Evolutionary conservation across 2,888 invertebrate species (phyloP).

Genomic region (Formica aserva): DNA sequence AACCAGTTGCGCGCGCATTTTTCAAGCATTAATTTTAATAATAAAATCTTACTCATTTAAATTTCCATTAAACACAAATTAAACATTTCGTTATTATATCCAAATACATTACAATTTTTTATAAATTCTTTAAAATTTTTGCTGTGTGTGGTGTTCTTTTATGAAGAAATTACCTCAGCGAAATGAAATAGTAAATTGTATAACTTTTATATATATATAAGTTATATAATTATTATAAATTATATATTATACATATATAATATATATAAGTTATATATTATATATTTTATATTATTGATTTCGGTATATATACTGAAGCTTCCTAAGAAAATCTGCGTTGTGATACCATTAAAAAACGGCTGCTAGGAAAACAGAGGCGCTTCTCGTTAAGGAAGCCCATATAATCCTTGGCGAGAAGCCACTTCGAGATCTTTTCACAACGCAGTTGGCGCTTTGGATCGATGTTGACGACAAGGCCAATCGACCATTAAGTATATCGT

Average conservation of each 20-base stretch:
- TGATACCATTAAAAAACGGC: constrained; percentile 11
- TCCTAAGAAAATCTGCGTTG: neutral
- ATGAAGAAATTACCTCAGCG: neutral
- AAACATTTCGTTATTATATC: neutral
- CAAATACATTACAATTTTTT: neutral
- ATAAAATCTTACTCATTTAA: neutral
- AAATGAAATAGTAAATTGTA: neutral
- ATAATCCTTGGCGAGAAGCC: constrained; percentile 49
- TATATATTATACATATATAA: too few species aligned
- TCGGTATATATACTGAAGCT: neutral
- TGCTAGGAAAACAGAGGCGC: neutral
- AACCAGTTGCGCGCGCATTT: neutral
- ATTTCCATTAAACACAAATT: neutral
- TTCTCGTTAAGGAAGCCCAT: constrained; percentile 31
- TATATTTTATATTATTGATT: neutral
- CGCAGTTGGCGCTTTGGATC: constrained; percentile 65
- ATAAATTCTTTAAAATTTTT: neutral
- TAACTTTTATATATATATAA: neutral
- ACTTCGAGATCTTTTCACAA: constrained; percentile 51
- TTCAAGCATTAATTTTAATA: too few species aligned
- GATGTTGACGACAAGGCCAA: constrained; percentile 76
- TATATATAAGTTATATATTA: too few species aligned
- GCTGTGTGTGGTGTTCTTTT: neutral
- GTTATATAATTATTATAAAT: too few species aligned
- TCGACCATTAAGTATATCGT: constrained; percentile 79